Evolutionary conservation across 2,113 vertebrate genomes (phyloP), one percentile per base, ranked within the genome.

Genomic region (Hystrix brachyura): DNA sequence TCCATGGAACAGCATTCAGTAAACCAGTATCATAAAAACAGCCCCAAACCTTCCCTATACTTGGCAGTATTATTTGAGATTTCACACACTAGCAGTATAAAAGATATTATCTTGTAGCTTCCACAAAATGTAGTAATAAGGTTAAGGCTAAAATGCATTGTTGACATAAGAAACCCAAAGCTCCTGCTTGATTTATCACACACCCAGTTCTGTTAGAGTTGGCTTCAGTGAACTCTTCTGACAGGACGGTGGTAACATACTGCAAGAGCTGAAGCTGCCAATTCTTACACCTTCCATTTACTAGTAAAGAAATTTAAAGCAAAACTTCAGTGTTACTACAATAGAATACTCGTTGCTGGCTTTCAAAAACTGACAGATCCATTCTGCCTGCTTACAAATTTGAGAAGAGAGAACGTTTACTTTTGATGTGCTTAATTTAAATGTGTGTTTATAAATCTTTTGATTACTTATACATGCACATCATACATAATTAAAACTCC

Each of bases 271-370:
- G 90, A 91, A 86, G 79, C 0, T 60, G 98, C 98, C 98, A 99
- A 98, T 94, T 98, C 98, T 99, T 98, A 98, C 98, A 99, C 98
- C 98, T 99, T 98, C 95, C 91, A 97, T 97, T 96, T 92, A 97
- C 94, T 34, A 80, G 57, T 53, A 79, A 97, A 96, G 90, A 93
- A 97, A 97, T 97, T 97, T 98, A 98, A 98, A 98, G 98, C 98
- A 97, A 98, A 96, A 97, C 94, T 95, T 21, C 87, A 94, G 38
- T 8, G 0, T 96, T 97, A 23, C 94, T 96, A 85, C 94, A 97
- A 90, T 92, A 95, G 83, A 90, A 87, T 93, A 95, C 25, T 64
- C 79, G 87, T 96, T 96, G 94, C 84, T 87, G 95, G 94, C 87
- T 96, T 34, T 89, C n/a, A 43, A 17, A 93, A 90, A 93, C 38